Conservation (phyloP, 2,113 vertebrate species). For the Phaethon lepturus region DNA sequence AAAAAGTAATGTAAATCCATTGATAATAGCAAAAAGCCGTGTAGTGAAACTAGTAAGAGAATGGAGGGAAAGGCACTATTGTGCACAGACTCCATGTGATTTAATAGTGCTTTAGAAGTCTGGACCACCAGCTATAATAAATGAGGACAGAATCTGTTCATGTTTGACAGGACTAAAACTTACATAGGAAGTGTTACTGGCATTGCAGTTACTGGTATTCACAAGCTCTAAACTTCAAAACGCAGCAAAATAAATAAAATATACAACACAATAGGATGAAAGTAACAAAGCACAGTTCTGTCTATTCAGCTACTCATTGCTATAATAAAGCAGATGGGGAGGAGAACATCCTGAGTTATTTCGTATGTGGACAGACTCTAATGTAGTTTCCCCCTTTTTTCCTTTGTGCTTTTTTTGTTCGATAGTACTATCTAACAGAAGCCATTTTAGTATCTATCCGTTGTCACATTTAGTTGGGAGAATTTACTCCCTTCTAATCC, state of each 20-base stretch:
- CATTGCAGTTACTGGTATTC: neutral
- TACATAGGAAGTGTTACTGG: neutral
- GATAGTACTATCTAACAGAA: neutral
- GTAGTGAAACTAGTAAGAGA: neutral
- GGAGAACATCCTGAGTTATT: neutral
- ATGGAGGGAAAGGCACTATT: neutral
- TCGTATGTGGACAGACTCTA: neutral
- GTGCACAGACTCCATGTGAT: neutral
- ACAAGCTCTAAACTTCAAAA: neutral
- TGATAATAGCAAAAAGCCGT: fast-evolving
- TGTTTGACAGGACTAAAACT: neutral
- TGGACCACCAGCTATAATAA: neutral
- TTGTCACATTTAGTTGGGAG: neutral
- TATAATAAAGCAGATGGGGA: neutral
- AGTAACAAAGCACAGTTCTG: neutral
- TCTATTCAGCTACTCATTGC: neutral
- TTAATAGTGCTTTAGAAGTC: neutral
- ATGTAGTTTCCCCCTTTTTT: neutral
- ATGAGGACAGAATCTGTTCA: neutral
- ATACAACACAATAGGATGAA: neutral
- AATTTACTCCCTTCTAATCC: neutral
- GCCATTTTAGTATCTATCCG: neutral
- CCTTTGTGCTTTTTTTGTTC: neutral
- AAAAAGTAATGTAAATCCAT: neutral
- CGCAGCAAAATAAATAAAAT: neutral